Conservation (phyloP, 2,888 invertebrate species). For the Lasioglossum lativentre region DNA sequence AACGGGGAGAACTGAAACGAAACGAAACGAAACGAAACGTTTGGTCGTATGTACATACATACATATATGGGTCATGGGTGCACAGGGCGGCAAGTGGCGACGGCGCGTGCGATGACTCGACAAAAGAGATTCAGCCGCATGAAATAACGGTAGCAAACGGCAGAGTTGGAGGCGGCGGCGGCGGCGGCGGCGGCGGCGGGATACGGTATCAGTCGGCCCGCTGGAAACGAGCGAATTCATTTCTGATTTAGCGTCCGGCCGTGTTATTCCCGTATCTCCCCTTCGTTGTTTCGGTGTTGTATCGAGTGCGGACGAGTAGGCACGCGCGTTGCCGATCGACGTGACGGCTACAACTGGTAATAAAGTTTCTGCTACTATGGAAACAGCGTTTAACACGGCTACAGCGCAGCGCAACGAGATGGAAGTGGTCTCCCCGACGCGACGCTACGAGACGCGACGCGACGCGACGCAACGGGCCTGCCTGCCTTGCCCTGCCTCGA, state of each 20-base stretch:
- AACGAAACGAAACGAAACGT: background rate
- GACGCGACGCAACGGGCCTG: constrained; percentile 29
- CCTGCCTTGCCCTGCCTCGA: background rate
- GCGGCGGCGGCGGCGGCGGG: background rate
- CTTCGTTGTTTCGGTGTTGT: constrained; percentile 12
- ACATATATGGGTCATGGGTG: constrained; percentile 35
- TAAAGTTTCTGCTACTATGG: constrained; percentile 75
- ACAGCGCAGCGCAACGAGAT: constrained; percentile 21
- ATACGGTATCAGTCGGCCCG: constrained; percentile 18
- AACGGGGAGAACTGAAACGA: background rate
- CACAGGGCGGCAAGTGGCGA: constrained; percentile 1
- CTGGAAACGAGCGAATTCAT: constrained; percentile 32
- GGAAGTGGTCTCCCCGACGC: constrained; percentile 28
- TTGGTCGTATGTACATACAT: background rate
- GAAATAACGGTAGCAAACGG: constrained; percentile 28
- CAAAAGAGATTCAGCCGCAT: constrained; percentile 33
- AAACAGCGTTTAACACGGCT: constrained; percentile 73
- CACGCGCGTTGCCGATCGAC: constrained; percentile 42
- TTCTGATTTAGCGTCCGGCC: constrained; percentile 43
- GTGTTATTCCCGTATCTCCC: constrained; percentile 9
- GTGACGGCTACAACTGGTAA: constrained; percentile 59
- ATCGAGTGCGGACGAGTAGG: constrained; percentile 28
- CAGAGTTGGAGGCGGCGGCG: background rate
- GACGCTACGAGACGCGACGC: constrained; percentile 35
- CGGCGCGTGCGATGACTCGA: constrained; percentile 2